Evolutionary conservation across 2,113 vertebrate genomes (phyloP).

Genomic region (Lepisosteus osseus): DNA sequence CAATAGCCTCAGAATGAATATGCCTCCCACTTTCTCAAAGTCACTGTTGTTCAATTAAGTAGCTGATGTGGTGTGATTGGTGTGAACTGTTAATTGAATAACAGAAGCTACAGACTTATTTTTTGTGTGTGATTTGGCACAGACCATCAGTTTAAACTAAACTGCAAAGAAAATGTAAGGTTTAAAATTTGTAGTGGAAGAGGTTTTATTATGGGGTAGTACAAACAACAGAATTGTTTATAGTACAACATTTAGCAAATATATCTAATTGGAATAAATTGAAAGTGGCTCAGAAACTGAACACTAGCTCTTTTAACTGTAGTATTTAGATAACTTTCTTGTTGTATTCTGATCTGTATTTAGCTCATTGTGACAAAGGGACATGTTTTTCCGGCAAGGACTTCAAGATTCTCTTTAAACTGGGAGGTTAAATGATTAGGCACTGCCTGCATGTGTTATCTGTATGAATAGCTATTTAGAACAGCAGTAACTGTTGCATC

Average conservation of each 20-base stretch:
- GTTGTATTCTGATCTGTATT: slow-evolving; percentile 12
- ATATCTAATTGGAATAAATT: slow-evolving; percentile 12
- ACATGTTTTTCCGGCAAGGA: slow-evolving; percentile 3
- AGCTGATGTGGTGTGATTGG: no score
- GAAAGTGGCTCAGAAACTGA: neutral
- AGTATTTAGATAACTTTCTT: slow-evolving; percentile 40
- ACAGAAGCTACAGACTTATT: no score
- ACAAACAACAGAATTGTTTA: no score
- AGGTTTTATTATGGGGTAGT: no score
- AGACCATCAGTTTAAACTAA: no score
- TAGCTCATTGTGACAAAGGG: slow-evolving; percentile 1
- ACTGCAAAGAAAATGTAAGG: no score
- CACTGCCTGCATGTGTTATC: slow-evolving; percentile 6
- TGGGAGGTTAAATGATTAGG: slow-evolving; percentile 7
- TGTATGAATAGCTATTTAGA: neutral
- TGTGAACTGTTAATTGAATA: no score
- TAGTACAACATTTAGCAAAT: neutral
- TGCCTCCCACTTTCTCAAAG: no score
- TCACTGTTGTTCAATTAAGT: no score
- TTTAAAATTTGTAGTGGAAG: no score
- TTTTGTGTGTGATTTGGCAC: no score
- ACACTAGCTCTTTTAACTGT: slow-evolving; percentile 24
- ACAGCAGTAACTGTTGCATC: slow-evolving; percentile 6
- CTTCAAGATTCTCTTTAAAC: slow-evolving; percentile 13
- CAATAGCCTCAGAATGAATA: no score